Evolutionary conservation across 2,888 invertebrate genomes (phyloP).

Genomic region (Diplazon laetatorius): DNA sequence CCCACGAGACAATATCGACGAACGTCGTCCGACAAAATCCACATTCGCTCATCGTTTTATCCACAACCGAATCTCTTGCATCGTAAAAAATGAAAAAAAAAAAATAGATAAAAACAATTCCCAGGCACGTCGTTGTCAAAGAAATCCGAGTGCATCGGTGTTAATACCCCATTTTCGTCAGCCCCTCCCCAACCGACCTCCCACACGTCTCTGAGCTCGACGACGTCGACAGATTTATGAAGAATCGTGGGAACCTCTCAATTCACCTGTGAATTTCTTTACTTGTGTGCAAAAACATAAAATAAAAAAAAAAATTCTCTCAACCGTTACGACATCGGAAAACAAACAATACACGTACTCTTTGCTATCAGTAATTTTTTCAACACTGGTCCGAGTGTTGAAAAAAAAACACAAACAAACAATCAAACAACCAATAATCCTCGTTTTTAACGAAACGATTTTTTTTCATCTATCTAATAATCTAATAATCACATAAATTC

Average conservation of each 20-base stretch:
- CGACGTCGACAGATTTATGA: slow-evolving; percentile 49
- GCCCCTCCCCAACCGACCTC: background rate
- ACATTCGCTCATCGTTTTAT: slow-evolving; percentile 13
- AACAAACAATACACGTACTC: slow-evolving; percentile 37
- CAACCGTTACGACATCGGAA: slow-evolving; percentile 38
- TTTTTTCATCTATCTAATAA: slow-evolving; percentile 5
- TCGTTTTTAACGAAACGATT: background rate
- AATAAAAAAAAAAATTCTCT: slow-evolving; percentile 51
- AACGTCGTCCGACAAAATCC: background rate
- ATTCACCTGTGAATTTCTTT: slow-evolving; percentile 48
- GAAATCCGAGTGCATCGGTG: slow-evolving; percentile 8
- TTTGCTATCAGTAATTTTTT: slow-evolving; percentile 32
- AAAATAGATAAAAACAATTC: slow-evolving; percentile 4
- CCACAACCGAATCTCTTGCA: slow-evolving; percentile 1
- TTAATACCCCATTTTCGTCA: slow-evolving; percentile 25
- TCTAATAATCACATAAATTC: background rate
- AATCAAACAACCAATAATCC: background rate
- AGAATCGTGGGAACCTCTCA: slow-evolving; percentile 60
- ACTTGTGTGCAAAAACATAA: too few relatives aligned
- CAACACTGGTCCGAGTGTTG: background rate
- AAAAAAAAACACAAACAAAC: background rate
- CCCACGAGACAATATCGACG: background rate
- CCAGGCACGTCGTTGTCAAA: slow-evolving; percentile 8
- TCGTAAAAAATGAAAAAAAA: background rate
- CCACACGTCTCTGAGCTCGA: slow-evolving; percentile 6